A percentile compares a stretch with the other conserved stretches of the same genome.
phyloP scores from a whole-genome alignment of 1,140 invertebrate genomes.

The Cryptotermes secundus region DNA sequence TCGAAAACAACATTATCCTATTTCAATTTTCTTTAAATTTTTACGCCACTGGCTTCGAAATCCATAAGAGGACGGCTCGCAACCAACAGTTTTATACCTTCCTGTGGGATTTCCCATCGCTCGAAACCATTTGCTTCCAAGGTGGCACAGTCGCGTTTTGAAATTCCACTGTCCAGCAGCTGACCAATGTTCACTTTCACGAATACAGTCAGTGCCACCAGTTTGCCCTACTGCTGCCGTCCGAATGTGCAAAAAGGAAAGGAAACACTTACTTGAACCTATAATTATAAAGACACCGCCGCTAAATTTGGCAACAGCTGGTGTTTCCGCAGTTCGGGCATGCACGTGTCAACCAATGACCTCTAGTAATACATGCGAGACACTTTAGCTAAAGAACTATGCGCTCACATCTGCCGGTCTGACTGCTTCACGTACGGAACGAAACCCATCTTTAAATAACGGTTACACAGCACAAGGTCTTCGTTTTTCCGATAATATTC shows the following conservation, averaged over 20 bases:
- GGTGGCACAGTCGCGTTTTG: not conserved
- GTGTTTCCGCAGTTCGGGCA: not conserved
- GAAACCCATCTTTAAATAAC: too few species aligned
- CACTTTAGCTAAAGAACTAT: too few species aligned
- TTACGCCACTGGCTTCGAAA: too few species aligned
- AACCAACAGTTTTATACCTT: not conserved
- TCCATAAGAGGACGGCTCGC: not conserved
- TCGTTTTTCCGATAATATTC: too few species aligned
- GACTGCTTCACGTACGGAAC: too few species aligned
- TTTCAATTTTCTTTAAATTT: too few species aligned
- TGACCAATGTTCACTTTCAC: not conserved
- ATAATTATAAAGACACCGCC: not conserved
- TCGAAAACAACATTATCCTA: too few species aligned
- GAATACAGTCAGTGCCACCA: not conserved
- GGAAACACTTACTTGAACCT: not conserved
- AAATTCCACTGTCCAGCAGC: not conserved
- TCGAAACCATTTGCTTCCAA: not conserved
- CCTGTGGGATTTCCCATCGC: not conserved
- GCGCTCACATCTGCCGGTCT: too few species aligned
- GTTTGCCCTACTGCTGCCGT: not conserved
- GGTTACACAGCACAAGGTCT: too few species aligned
- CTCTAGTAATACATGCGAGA: too few species aligned
- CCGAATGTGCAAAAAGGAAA: not conserved
- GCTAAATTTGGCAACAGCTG: not conserved
- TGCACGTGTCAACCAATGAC: too few species aligned